Evolutionary conservation across 2,113 vertebrate species (phyloP).

Genomic region (Takifugu bimaculatus): DNA sequence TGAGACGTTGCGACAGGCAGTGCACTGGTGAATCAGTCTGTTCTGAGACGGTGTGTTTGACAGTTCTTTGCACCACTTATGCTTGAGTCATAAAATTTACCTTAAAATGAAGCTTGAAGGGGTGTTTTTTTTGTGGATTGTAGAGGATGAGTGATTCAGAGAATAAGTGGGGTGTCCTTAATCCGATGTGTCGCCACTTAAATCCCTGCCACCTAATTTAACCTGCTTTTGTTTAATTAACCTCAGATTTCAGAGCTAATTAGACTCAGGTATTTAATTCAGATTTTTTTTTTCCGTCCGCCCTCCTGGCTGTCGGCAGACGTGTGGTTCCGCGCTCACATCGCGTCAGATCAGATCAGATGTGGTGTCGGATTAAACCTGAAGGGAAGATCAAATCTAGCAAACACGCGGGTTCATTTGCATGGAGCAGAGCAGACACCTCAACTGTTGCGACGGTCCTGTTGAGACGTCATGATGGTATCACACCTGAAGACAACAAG

Average conservation of each 20-base stretch:
- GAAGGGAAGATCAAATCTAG: slow-evolving; percentile 20
- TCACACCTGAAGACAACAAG: not conserved
- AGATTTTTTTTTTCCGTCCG: slow-evolving; percentile 55
- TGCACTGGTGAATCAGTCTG: too few relatives aligned
- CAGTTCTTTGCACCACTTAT: too few relatives aligned
- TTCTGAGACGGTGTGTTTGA: too few relatives aligned
- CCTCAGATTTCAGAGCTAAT: slow-evolving; percentile 73
- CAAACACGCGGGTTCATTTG: not conserved
- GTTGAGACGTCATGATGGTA: not conserved
- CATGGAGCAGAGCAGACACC: not conserved
- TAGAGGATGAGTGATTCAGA: too few relatives aligned
- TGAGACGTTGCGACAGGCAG: too few relatives aligned
- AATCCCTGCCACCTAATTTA: slow-evolving; percentile 73
- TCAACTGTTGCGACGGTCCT: slow-evolving; percentile 24
- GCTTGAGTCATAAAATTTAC: too few relatives aligned
- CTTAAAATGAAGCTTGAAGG: too few relatives aligned
- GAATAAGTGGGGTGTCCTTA: slow-evolving; percentile 10
- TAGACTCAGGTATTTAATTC: slow-evolving; percentile 70
- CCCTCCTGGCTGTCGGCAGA: slow-evolving; percentile 36
- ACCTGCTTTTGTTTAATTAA: slow-evolving; percentile 76
- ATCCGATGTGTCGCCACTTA: slow-evolving; percentile 62
- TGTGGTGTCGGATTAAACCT: slow-evolving; percentile 49
- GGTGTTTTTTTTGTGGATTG: too few relatives aligned
- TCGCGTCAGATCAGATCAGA: slow-evolving; percentile 45
- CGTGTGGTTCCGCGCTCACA: slow-evolving; percentile 22